Base-by-base conservation (phyloP, 2,888 invertebrate genomes). In the Drosophila lacicola region DNA sequence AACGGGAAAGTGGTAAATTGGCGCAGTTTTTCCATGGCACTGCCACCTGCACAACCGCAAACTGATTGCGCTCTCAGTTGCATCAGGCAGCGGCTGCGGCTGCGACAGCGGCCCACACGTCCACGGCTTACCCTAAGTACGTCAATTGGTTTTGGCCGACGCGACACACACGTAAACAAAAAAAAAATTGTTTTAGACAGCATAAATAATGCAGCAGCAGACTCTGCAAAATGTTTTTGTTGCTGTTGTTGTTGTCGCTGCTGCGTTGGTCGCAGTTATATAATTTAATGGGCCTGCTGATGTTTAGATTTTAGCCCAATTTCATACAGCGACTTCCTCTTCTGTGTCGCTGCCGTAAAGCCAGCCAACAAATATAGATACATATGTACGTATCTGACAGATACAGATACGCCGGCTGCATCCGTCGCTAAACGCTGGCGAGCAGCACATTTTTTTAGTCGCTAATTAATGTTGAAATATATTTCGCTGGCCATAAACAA, bases 401-500 rank as follows among this genome's bases (percentile, higher is more conserved):
- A 44, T 45, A 64, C 44, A 36, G 41, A 53, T 46, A 45, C 36
- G 14, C 50, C 49, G 11, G 41, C 62, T 69, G 80, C 77, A 76
- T 80, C 80, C 80, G 80, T 41, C 54, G 66, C 56, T 78, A 62
- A 76, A 78, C 57, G 63, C 60, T 66, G 50, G 39, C 39, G 47
- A 55, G 65, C 51, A 37, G 41, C 41, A 41, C 60, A 58, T 37
- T 46, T 67, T 67, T 53, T 39, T 57, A 41, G 25, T 33, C 57
- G 72, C 82, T 89, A 88, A 87, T 88, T 84, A 86, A 87, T 87
- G 85, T 74, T 80, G 87, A 80, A 80, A 82, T 70, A 50, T 67
- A 71, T 78, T 79, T 72, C 41, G 62, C 65, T 74, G 66, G 49
- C 57, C 65, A 62, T 81, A 58, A 80, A 64, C 74, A 33, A 61